Evolutionary conservation across 2,888 invertebrate species (phyloP).

Genomic region (Lasioglossum leucozonium): DNA sequence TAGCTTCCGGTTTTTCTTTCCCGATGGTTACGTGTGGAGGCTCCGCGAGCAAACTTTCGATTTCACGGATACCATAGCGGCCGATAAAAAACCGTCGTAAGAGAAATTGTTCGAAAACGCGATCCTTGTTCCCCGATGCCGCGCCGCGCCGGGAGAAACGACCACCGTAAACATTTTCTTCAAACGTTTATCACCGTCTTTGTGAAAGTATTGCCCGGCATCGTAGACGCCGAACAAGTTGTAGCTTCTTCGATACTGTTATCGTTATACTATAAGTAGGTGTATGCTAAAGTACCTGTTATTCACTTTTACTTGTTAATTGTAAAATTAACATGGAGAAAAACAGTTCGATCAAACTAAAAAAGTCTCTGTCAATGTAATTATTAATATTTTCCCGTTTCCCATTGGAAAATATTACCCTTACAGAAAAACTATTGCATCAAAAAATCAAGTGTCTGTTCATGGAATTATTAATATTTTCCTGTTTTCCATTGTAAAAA

Average conservation of each 20-base stretch:
- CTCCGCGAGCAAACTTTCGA: slow-evolving; percentile 31
- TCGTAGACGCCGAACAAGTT: background rate
- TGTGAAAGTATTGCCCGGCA: slow-evolving; percentile 28
- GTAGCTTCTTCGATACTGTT: background rate
- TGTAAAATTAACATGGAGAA: too few species aligned
- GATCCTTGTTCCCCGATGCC: slow-evolving; percentile 6
- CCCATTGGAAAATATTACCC: too few species aligned
- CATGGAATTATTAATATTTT: too few species aligned
- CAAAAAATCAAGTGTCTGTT: too few species aligned
- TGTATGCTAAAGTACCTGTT: background rate
- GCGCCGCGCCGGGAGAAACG: slow-evolving; percentile 19
- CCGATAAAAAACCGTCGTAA: slow-evolving; percentile 14
- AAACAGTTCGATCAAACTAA: too few species aligned
- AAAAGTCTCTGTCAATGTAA: too few species aligned
- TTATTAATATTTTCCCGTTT: too few species aligned
- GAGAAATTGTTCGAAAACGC: slow-evolving; percentile 38
- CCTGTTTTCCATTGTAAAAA: too few species aligned
- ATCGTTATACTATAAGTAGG: background rate
- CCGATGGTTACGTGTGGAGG: slow-evolving; percentile 15
- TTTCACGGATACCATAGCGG: slow-evolving; percentile 36
- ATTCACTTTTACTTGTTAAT: too few species aligned
- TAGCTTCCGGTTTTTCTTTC: slow-evolving; percentile 56
- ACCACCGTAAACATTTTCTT: background rate
- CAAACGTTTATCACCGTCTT: slow-evolving; percentile 29
- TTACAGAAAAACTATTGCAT: too few species aligned